Evolutionary conservation across 1,140 invertebrate genomes (phyloP).

Genomic region (Ostrea edulis): DNA sequence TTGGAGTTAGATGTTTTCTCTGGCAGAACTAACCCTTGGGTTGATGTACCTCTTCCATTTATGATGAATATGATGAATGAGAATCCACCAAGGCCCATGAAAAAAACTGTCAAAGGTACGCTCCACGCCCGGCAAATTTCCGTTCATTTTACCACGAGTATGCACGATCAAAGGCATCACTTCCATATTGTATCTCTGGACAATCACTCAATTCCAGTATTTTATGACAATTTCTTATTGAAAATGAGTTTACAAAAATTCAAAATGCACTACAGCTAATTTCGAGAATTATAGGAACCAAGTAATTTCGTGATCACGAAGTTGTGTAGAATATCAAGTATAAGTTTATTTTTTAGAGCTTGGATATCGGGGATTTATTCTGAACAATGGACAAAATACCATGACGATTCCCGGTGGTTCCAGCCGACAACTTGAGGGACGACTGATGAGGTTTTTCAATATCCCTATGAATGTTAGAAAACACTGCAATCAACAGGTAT

Average conservation of each 20-base stretch:
- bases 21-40: not conserved
- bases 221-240: too few relatives aligned
- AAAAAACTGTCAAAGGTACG: not conserved
- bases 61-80: conserved; percentile 22
- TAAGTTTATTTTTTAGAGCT: not conserved
- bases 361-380: conserved; percentile 10
- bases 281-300: too few relatives aligned
- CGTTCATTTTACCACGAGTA: too few relatives aligned
- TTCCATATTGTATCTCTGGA: too few relatives aligned
- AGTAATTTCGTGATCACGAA: too few relatives aligned
- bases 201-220: too few relatives aligned
- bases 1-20: not conserved
- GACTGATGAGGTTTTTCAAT: conserved; percentile 1
- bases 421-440: not conserved
- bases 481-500: conserved; percentile 5
- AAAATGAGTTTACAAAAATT: too few relatives aligned
- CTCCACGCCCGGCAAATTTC: too few relatives aligned
- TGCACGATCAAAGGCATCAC: too few relatives aligned
- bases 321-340: too few relatives aligned
- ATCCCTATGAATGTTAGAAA: not conserved
- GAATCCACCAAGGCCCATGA: not conserved
- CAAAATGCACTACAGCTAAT: too few relatives aligned
- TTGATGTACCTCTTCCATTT: not conserved
- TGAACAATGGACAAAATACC: not conserved
- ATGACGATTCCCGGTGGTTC: not conserved